Evolutionary conservation across 2,113 vertebrate genomes (phyloP).

Genomic region (Albula glossodonta): DNA sequence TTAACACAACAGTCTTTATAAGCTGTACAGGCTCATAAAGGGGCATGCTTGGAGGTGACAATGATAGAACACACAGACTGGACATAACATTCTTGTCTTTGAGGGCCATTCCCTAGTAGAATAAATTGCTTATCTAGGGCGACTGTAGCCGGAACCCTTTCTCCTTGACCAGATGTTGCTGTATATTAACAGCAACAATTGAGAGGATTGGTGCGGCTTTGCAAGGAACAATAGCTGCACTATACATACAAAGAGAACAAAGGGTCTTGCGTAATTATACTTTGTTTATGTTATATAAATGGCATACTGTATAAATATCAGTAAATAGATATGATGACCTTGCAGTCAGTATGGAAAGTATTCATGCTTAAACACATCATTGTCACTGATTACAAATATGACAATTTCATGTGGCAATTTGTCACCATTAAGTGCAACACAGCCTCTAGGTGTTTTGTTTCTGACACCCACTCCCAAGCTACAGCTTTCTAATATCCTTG

Average conservation of each 20-base stretch:
- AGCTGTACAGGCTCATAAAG: constrained; percentile 6
- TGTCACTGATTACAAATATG: neutral
- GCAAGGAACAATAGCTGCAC: neutral
- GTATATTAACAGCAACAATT: constrained; percentile 12
- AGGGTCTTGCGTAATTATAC: neutral
- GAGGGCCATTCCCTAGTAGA: constrained; percentile 23
- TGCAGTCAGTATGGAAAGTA: neutral
- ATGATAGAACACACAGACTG: neutral
- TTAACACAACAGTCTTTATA: constrained; percentile 6
- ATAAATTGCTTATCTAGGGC: constrained; percentile 11
- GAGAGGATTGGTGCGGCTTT: neutral
- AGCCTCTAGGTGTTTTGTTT: neutral
- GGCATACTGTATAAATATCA: neutral
- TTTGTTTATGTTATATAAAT: neutral
- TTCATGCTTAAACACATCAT: neutral
- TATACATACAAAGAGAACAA: neutral
- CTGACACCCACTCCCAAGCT: neutral
- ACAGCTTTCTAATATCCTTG: constrained; percentile 1
- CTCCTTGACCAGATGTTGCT: neutral
- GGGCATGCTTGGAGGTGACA: neutral
- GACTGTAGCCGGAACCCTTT: constrained; percentile 3
- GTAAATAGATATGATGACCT: neutral
- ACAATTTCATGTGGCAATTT: neutral
- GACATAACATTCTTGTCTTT: neutral
- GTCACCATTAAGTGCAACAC: neutral